Evolutionary conservation across 2,797 vertebrate genomes (phyloP).

Genomic region (Gallirallus australis): DNA sequence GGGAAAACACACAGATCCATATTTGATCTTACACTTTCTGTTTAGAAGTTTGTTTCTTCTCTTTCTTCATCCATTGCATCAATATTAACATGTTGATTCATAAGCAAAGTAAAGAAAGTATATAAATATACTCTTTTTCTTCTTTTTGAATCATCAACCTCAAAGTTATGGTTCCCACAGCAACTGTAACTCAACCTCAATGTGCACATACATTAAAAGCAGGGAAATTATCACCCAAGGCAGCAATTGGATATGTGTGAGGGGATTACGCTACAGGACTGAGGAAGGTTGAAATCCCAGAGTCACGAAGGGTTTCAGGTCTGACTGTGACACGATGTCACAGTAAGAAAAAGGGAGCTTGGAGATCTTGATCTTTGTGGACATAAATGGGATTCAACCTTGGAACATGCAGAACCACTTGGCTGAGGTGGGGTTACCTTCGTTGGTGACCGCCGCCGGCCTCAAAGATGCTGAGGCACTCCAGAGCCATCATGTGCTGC

Average conservation of each 20-base stretch:
- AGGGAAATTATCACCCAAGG: conserved; percentile 34
- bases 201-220: conserved; percentile 40
- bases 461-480: neutral
- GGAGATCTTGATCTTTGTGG: neutral
- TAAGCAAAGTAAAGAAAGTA: conserved; percentile 30
- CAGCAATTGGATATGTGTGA: neutral
- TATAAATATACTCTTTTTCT: conserved; percentile 1
- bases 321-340: neutral
- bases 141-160: conserved; percentile 41
- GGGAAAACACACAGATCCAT: neutral
- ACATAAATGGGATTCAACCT: neutral
- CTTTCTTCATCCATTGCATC: conserved; percentile 24
- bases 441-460: neutral
- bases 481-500: neutral
- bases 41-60: conserved; percentile 23
- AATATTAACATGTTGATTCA: conserved; percentile 41
- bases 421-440: neutral
- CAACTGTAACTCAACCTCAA: conserved; percentile 51
- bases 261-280: neutral
- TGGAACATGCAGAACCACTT: neutral
- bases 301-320: neutral
- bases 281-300: neutral
- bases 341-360: neutral
- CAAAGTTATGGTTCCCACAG: conserved; percentile 64
- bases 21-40: neutral